Evolutionary conservation across 2,113 vertebrate genomes (phyloP).

Genomic region (Neolamprologus fasciatus): DNA sequence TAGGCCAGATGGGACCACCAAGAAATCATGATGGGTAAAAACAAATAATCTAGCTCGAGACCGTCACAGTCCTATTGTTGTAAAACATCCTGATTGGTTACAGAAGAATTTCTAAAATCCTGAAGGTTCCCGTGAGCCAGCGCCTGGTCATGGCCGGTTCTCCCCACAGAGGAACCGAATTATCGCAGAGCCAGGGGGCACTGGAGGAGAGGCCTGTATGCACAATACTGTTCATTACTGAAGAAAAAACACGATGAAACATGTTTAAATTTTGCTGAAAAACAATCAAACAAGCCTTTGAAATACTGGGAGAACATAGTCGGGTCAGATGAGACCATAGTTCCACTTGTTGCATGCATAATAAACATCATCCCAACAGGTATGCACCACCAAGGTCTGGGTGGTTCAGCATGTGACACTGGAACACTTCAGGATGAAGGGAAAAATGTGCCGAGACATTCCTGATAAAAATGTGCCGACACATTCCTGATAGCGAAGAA

Average conservation of each 20-base stretch:
- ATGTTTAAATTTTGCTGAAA: rapidly evolving
- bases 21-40: not conserved
- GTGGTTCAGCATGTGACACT: rapidly evolving
- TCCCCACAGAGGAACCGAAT: not conserved
- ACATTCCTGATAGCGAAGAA: not conserved
- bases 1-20: not conserved
- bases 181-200: not conserved
- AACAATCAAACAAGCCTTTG: not conserved
- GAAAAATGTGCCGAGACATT: not conserved
- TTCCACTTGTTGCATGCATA: not conserved
- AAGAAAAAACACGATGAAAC: rapidly evolving
- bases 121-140: not conserved
- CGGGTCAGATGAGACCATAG: rapidly evolving
- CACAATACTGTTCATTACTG: not conserved
- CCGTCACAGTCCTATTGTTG: not conserved
- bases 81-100: not conserved
- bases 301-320: rapidly evolving
- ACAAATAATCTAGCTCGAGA: rapidly evolving
- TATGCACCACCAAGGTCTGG: not conserved
- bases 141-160: rapidly evolving
- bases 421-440: not conserved
- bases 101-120: not conserved
- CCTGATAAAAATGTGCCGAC: not conserved
- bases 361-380: rapidly evolving
- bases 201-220: not conserved